Conservation (phyloP, 2,888 invertebrate species). For the Andricus quercusramuli region DNA sequence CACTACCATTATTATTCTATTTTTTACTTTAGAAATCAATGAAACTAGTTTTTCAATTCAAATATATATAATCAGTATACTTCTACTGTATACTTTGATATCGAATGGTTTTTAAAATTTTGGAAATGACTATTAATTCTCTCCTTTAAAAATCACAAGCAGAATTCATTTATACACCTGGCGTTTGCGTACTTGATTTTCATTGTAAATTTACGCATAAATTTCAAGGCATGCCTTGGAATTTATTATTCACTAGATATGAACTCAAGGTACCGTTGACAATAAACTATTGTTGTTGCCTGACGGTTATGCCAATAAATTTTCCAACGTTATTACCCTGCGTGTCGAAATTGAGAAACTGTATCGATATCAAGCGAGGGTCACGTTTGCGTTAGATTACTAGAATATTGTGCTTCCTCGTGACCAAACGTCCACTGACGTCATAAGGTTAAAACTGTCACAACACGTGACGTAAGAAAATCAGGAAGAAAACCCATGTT, state of each 20-base stretch:
- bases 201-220: constrained; percentile 26
- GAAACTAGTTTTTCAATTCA: too few species aligned
- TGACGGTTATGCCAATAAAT: constrained; percentile 24
- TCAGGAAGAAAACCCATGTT: not conserved
- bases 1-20: too few species aligned
- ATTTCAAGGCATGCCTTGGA: constrained; percentile 20
- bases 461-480: not conserved
- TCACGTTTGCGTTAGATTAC: constrained; percentile 19
- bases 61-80: too few species aligned
- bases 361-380: constrained; percentile 25
- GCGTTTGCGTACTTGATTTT: not conserved
- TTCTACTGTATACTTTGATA: too few species aligned
- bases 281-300: constrained; percentile 28
- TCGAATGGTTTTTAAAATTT: too few species aligned
- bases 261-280: constrained; percentile 27
- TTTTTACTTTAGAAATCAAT: too few species aligned
- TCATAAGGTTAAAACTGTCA: not conserved
- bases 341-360: constrained; percentile 40
- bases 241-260: constrained; percentile 26
- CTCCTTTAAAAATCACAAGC: too few species aligned
- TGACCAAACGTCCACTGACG: not conserved
- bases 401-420: constrained; percentile 23
- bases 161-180: not conserved
- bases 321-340: constrained; percentile 37
- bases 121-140: too few species aligned